These are phyloP conservation scores for Boleophthalmus pectinirostris DNA, from an alignment of 2,113 vertebrate genomes.

Conservation along the genomic window DNA sequence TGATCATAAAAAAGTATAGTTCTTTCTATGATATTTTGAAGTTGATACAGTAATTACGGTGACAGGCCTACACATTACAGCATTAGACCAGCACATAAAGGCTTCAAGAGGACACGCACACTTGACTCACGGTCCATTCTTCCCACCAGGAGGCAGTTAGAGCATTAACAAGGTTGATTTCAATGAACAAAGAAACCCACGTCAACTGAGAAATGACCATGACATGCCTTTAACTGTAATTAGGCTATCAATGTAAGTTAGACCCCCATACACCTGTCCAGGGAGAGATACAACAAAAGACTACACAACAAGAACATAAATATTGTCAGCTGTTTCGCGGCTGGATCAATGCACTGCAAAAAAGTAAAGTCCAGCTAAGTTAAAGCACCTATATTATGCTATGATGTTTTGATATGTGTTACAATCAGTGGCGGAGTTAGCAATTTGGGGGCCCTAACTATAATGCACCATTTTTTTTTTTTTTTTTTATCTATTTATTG, in stretches of 20 bases:
- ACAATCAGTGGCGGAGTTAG: too few relatives aligned
- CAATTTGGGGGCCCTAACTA: too few relatives aligned
- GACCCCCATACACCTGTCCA: background rate
- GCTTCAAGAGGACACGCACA: slow-evolving; percentile 29
- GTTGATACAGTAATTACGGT: too few relatives aligned
- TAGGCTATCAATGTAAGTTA: slow-evolving; percentile 1
- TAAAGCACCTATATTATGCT: too few relatives aligned
- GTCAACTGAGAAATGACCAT: background rate
- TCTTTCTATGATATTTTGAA: too few relatives aligned
- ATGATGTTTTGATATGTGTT: too few relatives aligned
- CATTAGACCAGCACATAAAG: slow-evolving; percentile 39
- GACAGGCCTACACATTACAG: slow-evolving; percentile 41
- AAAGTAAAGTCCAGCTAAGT: too few relatives aligned
- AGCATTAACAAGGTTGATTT: slow-evolving; percentile 37
- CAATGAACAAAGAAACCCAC: background rate
- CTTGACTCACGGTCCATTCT: slow-evolving; percentile 43
- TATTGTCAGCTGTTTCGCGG: background rate
- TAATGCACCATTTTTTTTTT: too few relatives aligned
- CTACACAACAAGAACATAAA: background rate
- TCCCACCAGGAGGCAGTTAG: slow-evolving; percentile 24
- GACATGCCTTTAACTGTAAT: background rate
- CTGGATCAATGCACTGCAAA: background rate
- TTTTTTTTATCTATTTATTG: too few relatives aligned
- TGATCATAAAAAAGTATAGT: too few relatives aligned
- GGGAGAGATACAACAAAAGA: background rate